Base-by-base conservation (phyloP, 2,888 invertebrate species). In the Octonoba sinensis region DNA sequence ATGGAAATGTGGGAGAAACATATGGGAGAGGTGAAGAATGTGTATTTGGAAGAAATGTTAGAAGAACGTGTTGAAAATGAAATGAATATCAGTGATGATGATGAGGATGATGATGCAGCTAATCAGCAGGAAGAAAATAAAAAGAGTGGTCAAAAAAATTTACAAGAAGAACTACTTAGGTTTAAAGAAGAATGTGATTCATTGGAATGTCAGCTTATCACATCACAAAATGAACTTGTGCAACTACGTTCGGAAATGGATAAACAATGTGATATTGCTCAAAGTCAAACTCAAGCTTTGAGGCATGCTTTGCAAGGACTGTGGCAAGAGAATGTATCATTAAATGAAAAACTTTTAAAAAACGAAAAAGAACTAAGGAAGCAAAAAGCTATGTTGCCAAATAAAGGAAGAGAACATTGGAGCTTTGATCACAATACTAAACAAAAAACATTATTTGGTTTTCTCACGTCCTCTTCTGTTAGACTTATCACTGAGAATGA, bases 1-100 rank as follows among this genome's bases (percentile, higher is more conserved):
- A 95, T 98, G 91, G 96, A 97, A 91, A 93, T 94, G 89, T 97
- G 97, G 98, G 95, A 95, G 91, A 97, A 95, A 92, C 95, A 96
- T 91, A 94, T 95, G 84, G 93, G 94, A 93, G 93, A 93, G 88
- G 92, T 93, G 86, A 92, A 92, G 88, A 91, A 91, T 78, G 90
- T 92, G 47, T 92, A 93, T 87, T 88, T 93, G 86, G 92, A 92
- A 86, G 92, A 93, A 86, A 91, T 90, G 83, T 86, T 92, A 49
- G 91, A 90, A 86, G 92, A 92, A 78, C 90, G 91, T 85, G 93
- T 93, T 56, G 94, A 94, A 86, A 94, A 94, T 86, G 95, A 95
- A 89, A 95, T 95, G 95, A 95, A 95, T 86, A 92, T 95, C 86
- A 95, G 95, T 0, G 95, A 95, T 87, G 92, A 92, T 57, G 94